phyloP scores from a whole-genome alignment of 1,140 invertebrate genomes.

The Bilobella aurantiaca region DNA sequence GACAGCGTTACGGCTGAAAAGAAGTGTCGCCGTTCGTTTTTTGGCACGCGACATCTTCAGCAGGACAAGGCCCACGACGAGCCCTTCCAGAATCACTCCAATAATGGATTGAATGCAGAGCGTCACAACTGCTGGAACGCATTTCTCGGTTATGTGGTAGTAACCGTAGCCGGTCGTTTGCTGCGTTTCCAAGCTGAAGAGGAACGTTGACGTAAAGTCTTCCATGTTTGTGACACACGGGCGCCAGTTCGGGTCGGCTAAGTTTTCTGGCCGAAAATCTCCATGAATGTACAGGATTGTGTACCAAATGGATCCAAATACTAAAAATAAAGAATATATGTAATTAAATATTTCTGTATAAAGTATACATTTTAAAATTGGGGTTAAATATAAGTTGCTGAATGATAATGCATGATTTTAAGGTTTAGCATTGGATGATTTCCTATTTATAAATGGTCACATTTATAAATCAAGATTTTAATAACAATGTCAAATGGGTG shows the following conservation, averaged over 20 bases:
- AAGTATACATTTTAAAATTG: no score
- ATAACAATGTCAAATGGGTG: no score
- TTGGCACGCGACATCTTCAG: conserved; percentile 77
- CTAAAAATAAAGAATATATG: no score
- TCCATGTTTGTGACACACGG: conserved; percentile 19
- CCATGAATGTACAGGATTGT: conserved; percentile 13
- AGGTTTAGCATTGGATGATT: no score
- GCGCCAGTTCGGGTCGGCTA: not conserved
- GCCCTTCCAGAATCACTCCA: conserved; percentile 23
- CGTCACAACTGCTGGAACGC: conserved; percentile 4
- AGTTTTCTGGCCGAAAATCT: conserved; percentile 1
- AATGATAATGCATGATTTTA: no score
- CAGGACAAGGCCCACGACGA: conserved; percentile 76
- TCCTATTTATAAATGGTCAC: no score
- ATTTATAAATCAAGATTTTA: no score
- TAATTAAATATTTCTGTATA: no score
- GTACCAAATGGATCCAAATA: conserved; percentile 10
- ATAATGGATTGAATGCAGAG: conserved; percentile 15
- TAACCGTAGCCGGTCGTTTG: conserved; percentile 18
- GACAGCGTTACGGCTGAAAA: conserved; percentile 80
- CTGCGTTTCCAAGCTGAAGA: conserved; percentile 24
- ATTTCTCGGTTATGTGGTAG: conserved; percentile 19
- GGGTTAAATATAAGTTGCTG: no score
- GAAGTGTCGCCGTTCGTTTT: conserved; percentile 81
- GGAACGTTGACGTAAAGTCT: conserved; percentile 9